These are phyloP conservation scores for Cephalopachus bancanus DNA, from an alignment of 2,797 vertebrate species.

Conservation along the genomic window DNA sequence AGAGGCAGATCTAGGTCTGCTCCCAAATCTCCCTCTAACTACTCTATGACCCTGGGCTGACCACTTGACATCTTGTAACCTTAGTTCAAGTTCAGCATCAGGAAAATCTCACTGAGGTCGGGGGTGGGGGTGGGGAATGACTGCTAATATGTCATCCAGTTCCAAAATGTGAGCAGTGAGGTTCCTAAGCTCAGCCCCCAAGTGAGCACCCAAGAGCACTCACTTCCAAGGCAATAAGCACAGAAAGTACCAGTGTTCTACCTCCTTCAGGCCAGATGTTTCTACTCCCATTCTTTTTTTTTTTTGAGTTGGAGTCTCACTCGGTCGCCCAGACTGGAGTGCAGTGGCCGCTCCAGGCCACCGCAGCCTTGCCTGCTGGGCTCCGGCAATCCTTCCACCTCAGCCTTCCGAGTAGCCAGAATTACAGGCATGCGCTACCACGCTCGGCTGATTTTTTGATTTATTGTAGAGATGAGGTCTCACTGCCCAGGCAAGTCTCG, in stretches of 20 bases:
- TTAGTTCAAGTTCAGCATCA: background rate
- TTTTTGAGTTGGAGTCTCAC: too few species aligned
- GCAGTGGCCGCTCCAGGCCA: too few species aligned
- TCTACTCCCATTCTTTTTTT: background rate
- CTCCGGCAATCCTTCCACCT: too few species aligned
- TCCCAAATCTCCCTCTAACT: background rate
- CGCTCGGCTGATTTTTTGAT: too few species aligned
- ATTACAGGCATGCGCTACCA: too few species aligned
- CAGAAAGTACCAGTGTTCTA: background rate
- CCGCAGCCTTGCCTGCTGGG: too few species aligned
- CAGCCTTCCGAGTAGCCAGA: too few species aligned
- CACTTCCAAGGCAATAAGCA: background rate
- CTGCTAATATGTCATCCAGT: background rate
- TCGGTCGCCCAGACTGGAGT: too few species aligned
- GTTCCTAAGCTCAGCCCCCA: background rate
- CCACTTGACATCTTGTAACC: background rate
- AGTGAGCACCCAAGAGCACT: background rate
- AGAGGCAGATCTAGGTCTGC: background rate
- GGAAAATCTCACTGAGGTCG: background rate
- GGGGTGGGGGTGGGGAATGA: background rate
- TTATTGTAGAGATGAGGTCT: too few species aligned
- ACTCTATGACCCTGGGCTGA: background rate
- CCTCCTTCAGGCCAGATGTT: background rate
- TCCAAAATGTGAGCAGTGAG: background rate
- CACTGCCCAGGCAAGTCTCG: too few species aligned